Evolutionary conservation across 2,113 vertebrate genomes (phyloP), one percentile per base, ranked within the genome.

Genomic region (Puma concolor): DNA sequence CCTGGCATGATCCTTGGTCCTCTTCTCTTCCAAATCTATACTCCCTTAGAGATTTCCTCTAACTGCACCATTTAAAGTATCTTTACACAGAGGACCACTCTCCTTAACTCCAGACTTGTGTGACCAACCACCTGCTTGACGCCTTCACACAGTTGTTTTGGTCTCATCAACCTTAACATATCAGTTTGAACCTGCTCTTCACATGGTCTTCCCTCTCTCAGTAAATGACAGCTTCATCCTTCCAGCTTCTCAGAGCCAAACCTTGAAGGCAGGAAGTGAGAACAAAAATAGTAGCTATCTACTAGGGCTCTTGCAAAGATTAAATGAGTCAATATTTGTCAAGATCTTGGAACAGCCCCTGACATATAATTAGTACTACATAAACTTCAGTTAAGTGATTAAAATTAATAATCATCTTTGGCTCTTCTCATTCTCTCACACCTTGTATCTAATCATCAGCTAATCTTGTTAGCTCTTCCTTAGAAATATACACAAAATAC

Each of bases 361-460:
- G 48, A 74, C 25, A 11, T 82, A 48, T 66, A 81, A 81, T 96
- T 92, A 92, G 63, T 60, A 21, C 77, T 64, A 84, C 16, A 72
- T 77, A 88, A 95, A 93, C 64, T 88, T 96, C 63, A 77, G 38
- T 82, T 94, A 85, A 96, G 95, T 72, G 33, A 96, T 54, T 88
- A 91, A 84, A 96, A 94, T 50, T 89, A 71, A 52, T 31, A 79
- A 36, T 54, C 38, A 33, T 54, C 88, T 84, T 66, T 88, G 84
- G 88, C 9, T 36, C 17, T 64, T 97, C n/a, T 17, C 41, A 38
- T 92, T 86, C 79, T 93, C 71, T 83, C 72, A 80, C 0, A 67
- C 33, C 36, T 41, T 74, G 2, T 71, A 23, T 19, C 66, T 88
- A 92, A 85, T 82, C 23, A 79, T 81, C 72, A 54, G 57, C 21